These are phyloP conservation scores for Apis dorsata DNA, from an alignment of 1,140 invertebrate species.

Conservation along the genomic window DNA sequence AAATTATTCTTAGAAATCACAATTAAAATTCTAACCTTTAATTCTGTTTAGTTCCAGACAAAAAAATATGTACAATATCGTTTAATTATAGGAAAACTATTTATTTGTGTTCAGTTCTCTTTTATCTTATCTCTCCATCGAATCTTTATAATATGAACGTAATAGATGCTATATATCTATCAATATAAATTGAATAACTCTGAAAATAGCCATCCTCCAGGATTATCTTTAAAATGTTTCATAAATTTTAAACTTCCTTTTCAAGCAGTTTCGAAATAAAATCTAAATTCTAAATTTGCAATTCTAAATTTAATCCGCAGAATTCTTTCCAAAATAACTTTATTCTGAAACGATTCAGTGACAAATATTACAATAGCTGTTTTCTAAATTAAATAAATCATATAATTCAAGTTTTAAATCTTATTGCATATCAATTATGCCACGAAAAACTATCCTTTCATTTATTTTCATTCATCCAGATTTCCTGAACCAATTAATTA, in stretches of 20 bases:
- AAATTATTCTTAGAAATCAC: too few relatives aligned
- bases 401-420: not conserved
- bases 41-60: too few relatives aligned
- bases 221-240: not conserved
- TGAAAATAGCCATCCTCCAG: not conserved
- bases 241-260: too few relatives aligned
- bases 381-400: not conserved
- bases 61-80: not conserved
- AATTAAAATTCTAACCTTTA: too few relatives aligned
- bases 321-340: too few relatives aligned
- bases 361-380: too few relatives aligned
- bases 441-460: not conserved
- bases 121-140: not conserved
- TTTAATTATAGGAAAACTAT: not conserved
- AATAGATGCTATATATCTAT: not conserved
- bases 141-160: not conserved
- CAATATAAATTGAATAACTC: not conserved
- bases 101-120: not conserved
- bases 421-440: too few relatives aligned
- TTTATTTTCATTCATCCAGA: conserved; percentile 18
- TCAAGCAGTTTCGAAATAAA: too few relatives aligned
- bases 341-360: too few relatives aligned
- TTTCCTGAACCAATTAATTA: conserved; percentile 33
- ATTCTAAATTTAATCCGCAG: too few relatives aligned
- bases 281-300: too few relatives aligned